phyloP scores from a whole-genome alignment of 2,888 invertebrate species.

The Cryptops parisi region DNA sequence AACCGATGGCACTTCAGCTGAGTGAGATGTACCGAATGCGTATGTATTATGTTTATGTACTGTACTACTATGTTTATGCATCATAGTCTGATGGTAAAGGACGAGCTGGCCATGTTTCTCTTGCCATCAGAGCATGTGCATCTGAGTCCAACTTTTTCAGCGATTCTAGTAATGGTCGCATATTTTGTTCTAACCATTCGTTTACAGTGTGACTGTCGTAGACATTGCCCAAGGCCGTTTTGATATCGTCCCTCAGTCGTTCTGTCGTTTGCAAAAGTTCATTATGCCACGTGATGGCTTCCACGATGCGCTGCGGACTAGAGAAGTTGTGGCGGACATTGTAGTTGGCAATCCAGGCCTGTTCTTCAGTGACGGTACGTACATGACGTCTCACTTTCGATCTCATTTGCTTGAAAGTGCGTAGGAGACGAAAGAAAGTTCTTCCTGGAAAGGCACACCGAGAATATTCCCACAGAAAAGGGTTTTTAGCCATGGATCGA shows the following conservation, averaged over 20 bases:
- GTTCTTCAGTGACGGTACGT: slow-evolving; percentile 23
- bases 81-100: slow-evolving; percentile 5
- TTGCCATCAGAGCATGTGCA: slow-evolving; percentile 3
- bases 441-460: slow-evolving; percentile 50
- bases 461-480: slow-evolving; percentile 45
- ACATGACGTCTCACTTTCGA: slow-evolving; percentile 22
- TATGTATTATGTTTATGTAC: too few relatives aligned
- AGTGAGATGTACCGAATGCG: too few relatives aligned
- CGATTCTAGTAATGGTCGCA: slow-evolving; percentile 19
- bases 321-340: slow-evolving; percentile 53
- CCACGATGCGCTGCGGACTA: slow-evolving; percentile 34
- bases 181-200: slow-evolving; percentile 25
- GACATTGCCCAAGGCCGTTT: slow-evolving; percentile 41
- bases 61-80: too few relatives aligned
- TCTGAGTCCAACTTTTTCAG: slow-evolving; percentile 5
- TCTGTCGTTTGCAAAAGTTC: slow-evolving; percentile 33
- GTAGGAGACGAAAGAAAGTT: slow-evolving; percentile 32
- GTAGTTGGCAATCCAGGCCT: slow-evolving; percentile 54
- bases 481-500: slow-evolving; percentile 40
- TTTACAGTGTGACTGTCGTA: slow-evolving; percentile 28
- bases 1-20: too few relatives aligned
- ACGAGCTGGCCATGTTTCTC: slow-evolving; percentile 11
- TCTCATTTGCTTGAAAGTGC: slow-evolving; percentile 19
- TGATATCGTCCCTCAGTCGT: slow-evolving; percentile 33
- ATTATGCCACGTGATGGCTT: slow-evolving; percentile 34